Evolutionary conservation across 2,888 invertebrate species (phyloP), one percentile per base, ranked within the genome.

Genomic region (Lamellibrachia columna): DNA sequence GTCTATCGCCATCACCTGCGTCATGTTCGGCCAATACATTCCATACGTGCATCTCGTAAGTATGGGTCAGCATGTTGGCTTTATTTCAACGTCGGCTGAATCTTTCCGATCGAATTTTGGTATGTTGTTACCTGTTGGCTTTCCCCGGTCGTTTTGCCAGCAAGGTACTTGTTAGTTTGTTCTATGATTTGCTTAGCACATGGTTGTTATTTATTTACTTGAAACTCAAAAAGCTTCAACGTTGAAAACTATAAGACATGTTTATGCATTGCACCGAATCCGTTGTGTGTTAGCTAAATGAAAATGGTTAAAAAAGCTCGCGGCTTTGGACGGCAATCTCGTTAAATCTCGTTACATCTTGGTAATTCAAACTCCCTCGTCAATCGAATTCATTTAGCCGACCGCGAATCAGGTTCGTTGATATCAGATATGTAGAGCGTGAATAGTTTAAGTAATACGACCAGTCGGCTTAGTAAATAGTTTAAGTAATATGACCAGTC

Each of bases 21-120:
- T 94, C 9, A 95, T 95, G 95, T 95, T 95, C 93, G 95, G 95
- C 0, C 95, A 95, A 92, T 95, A 95, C 92, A 95, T 95, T 60
- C 95, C 95, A 2, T 95, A 95, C 91, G 95, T 95, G 3, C 95
- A 95, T 94, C 93, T 95, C 94, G 95, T 95, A 93, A 95, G 95
- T 94, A 75, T 15, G 15, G 75, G n/a, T n/a, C 75, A 52, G 3
- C 92, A n/a, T 11, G 7, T 92, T 11, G 53, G n/a, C n/a, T 91
- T 15, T 91, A 52, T 91, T 53, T 91, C 40, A 91, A 22, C 91
- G 53, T 53, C 40, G 40, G 4, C 15, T 91, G 53, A 91, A 75
- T 75, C 4, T 15, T 22, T 75, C 22, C 15, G 15, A 22, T 75
- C 15, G 15, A 6, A 7, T 11, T 75, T 22, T 9, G 9, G 55